Evolutionary conservation across 2,113 vertebrate species (phyloP).

Genomic region (Istiophorus platypterus): DNA sequence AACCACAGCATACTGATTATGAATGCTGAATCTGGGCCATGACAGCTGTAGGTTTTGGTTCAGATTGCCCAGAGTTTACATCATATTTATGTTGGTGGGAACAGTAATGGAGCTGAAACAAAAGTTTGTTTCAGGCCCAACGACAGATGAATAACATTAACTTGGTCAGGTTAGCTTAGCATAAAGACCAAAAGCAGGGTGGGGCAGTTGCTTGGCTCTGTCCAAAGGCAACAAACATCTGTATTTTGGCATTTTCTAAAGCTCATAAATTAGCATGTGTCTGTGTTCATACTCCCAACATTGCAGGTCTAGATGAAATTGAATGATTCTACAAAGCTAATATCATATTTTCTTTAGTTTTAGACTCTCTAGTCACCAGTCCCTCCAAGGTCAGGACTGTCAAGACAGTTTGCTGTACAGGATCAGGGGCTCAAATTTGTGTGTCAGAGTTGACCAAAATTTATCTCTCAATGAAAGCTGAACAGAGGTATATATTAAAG

Average conservation of each 20-base stretch:
- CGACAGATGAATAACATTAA: background rate
- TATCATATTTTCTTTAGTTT: background rate
- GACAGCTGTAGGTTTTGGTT: conserved; percentile 45
- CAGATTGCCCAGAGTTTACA: conserved; percentile 20
- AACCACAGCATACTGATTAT: conserved; percentile 55
- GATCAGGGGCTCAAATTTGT: background rate
- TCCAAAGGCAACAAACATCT: background rate
- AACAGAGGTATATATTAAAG: background rate
- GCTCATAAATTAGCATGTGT: background rate
- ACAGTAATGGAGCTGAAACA: conserved; percentile 8
- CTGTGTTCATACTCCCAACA: background rate
- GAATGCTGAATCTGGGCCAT: conserved; percentile 32
- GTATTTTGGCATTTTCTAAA: background rate
- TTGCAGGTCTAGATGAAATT: background rate
- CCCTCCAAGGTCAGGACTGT: background rate
- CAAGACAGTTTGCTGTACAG: background rate
- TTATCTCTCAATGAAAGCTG: background rate
- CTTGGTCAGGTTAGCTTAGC: background rate
- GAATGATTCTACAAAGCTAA: background rate
- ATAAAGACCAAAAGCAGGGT: background rate
- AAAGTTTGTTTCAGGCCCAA: conserved; percentile 16
- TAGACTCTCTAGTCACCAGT: background rate
- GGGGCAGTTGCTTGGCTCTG: background rate
- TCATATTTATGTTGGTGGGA: conserved; percentile 4
- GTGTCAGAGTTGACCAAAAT: conserved; percentile 9